phyloP scores from a whole-genome alignment of 1,140 invertebrate genomes.

The Drosophila subobscura region DNA sequence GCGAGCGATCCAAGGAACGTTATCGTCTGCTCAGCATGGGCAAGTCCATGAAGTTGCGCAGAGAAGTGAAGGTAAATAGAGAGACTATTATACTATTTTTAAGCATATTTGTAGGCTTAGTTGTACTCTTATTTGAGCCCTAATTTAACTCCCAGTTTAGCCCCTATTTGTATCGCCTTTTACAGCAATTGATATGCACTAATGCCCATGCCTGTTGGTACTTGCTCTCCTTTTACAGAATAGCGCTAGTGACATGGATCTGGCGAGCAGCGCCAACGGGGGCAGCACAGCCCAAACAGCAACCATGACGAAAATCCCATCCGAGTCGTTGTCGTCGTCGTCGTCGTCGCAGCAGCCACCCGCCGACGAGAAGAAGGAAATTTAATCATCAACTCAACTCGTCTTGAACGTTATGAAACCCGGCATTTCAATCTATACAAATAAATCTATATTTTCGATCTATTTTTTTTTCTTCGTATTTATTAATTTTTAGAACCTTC shows the following conservation, averaged over 20 bases:
- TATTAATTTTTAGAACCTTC: conserved; percentile 7
- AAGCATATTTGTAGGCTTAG: background rate
- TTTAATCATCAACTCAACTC: conserved; percentile 35
- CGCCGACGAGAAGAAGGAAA: conserved; percentile 65
- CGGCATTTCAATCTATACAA: conserved; percentile 38
- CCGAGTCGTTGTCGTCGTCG: too few relatives aligned
- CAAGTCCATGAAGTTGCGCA: conserved; percentile 81
- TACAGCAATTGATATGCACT: too few relatives aligned
- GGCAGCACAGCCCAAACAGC: conserved; percentile 1
- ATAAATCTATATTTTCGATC: conserved; percentile 13
- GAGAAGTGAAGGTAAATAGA: conserved; percentile 74
- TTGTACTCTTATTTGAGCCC: background rate
- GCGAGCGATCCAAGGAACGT: conserved; percentile 87
- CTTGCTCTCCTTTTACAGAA: conserved; percentile 38
- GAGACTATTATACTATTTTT: background rate
- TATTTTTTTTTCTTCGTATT: conserved; percentile 36
- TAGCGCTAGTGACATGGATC: conserved; percentile 70
- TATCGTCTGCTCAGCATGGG: conserved; percentile 84
- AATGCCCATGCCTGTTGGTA: background rate
- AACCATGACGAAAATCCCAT: background rate
- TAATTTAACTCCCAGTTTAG: too few relatives aligned
- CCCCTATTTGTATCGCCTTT: background rate
- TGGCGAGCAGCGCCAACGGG: conserved; percentile 33
- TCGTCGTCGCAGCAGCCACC: conserved; percentile 10
- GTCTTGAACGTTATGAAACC: conserved; percentile 22